Conservation (phyloP, 2,797 vertebrate species). For the Xenentodon cancila region DNA sequence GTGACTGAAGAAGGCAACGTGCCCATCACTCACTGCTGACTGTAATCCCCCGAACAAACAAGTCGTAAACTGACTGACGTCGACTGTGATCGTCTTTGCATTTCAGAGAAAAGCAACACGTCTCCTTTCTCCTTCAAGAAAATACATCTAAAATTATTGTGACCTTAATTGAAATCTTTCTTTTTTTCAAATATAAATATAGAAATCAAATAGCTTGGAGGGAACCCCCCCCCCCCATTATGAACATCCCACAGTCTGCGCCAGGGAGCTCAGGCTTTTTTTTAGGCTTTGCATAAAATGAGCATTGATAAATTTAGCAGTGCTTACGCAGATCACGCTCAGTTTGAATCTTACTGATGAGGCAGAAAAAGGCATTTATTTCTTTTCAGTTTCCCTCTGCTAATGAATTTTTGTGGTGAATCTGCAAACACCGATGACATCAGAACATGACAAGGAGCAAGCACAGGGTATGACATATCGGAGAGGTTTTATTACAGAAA, state of each 20-base stretch:
- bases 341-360: conserved; percentile 82
- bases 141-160: conserved; percentile 71
- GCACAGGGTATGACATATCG: conserved; percentile 14
- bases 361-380: conserved; percentile 73
- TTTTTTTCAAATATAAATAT: conserved; percentile 58
- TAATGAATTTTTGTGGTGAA: conserved; percentile 67
- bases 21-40: conserved; percentile 54
- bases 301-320: conserved; percentile 85
- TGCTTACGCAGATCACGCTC: conserved; percentile 78
- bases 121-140: conserved; percentile 53
- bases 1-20: conserved; percentile 38
- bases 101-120: conserved; percentile 46
- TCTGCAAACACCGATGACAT: conserved; percentile 49
- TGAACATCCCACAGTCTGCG: conserved; percentile 69
- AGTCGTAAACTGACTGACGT: conserved; percentile 62
- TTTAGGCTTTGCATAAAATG: conserved; percentile 83
- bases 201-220: conserved; percentile 70
- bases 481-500: conserved; percentile 48
- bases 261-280: conserved; percentile 72
- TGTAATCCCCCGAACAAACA: conserved; percentile 56
- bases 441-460: conserved; percentile 20
- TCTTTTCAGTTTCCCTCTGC: conserved; percentile 52
- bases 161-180: conserved; percentile 64
- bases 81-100: conserved; percentile 57
- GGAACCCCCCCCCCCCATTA: conserved; percentile 62